A percentile compares a stretch with the other conserved stretches of the same genome.
Conservation (phyloP, 1,140 invertebrate genomes). For the Rhopalosiphum padi region DNA sequence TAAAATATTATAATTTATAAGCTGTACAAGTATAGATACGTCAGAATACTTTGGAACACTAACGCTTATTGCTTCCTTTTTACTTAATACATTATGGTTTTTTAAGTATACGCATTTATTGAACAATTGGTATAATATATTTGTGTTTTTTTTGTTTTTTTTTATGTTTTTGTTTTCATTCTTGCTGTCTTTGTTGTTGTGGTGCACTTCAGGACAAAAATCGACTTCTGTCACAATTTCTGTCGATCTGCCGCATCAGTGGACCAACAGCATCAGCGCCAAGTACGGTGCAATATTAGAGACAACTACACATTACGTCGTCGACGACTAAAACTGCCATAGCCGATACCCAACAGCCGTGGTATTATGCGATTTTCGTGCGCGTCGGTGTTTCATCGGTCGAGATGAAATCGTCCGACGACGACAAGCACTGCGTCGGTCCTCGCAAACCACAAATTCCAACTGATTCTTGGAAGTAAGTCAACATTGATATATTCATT, state of each 20-base stretch:
- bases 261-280: not conserved
- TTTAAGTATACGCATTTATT: not conserved
- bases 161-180: slow-evolving; percentile 35
- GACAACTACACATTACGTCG: not conserved
- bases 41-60: not conserved
- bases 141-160: not conserved
- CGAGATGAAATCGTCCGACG: slow-evolving; percentile 57
- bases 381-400: slow-evolving; percentile 44
- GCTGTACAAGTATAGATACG: not conserved
- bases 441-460: slow-evolving; percentile 44
- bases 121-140: not conserved
- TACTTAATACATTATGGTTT: not conserved
- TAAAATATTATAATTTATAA: not conserved
- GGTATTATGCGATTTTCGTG: slow-evolving; percentile 55
- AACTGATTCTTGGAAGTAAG: slow-evolving; percentile 52
- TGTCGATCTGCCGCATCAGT: not conserved
- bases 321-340: not conserved
- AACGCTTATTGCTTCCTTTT: slow-evolving; percentile 33
- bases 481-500: not conserved
- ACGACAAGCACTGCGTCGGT: slow-evolving; percentile 50
- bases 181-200: slow-evolving; percentile 17
- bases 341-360: not conserved
- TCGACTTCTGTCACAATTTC: not conserved
- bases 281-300: not conserved
- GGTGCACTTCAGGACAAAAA: slow-evolving; percentile 35